Base-by-base conservation (phyloP, 2,113 vertebrate genomes). In the Halcyon malimbica region DNA sequence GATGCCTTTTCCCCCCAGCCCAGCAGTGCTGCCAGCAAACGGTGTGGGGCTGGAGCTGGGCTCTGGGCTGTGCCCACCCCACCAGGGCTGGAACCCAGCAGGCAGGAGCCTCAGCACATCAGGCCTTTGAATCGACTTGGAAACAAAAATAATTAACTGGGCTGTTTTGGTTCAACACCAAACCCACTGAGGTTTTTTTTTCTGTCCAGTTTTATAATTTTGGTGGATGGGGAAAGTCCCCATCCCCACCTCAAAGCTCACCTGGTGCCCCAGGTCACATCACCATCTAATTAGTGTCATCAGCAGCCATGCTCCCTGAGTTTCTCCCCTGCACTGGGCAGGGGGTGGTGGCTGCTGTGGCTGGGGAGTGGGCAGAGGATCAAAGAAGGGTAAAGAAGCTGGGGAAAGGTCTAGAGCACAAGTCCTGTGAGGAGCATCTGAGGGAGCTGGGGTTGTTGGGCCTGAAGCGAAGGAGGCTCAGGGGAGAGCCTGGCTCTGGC, bases 21-120 rank as follows among this genome's bases (percentile, higher is more conserved):
- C 5, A 48, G 69, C 82, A 19, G 50, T 0, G 0, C 64, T 76
- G 39, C 77, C 0, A 0, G 11, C 70, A 10, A 37, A 15, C 18
- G 1, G 39, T 3, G 8, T 18, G 7, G 0, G 16, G 15, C 51
- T 28, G 53, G 54, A n/a, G 41, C 64, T 0, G 1, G 31, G 31
- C 6, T 8, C 29, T 0, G 6, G 42, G 57, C 37, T 64, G 51
- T 56, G 29, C 39, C 21, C 17, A 42, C 11, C 29, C 16, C 2
- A 5, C 33, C 5, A 3, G 35, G 78, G 48, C 42, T 70, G 42
- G 11, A 24, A 6, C 11, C 3, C 4, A 33, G 42, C 56, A n/a
- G 41, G 41, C 39, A 8, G 76, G n/a, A 79, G n/a, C 59, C 7
- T 42, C 9, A 3, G 53, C 73, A 33, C 53, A 16, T 39, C 44